Conservation (phyloP, 2,888 invertebrate species). For the Fragum fragum region DNA sequence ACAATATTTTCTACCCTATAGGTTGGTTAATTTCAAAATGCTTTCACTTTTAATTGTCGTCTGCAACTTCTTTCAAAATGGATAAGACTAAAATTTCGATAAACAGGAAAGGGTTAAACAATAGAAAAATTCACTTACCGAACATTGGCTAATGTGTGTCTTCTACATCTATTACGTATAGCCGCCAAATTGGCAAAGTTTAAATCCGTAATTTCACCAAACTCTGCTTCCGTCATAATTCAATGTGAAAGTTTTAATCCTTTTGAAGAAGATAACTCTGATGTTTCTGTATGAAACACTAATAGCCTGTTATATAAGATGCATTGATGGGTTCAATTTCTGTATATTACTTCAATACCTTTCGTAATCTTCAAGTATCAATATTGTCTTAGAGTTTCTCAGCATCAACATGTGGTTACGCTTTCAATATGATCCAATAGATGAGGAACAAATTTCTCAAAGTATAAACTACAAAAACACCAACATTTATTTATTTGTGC, state of each 20-base stretch:
- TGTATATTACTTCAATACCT: background rate
- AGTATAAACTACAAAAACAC: background rate
- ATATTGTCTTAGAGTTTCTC: background rate
- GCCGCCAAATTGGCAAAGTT: conserved; percentile 43
- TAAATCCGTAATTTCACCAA: conserved; percentile 50
- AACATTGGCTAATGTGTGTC: conserved; percentile 62
- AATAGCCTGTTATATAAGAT: background rate
- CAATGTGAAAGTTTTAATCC: conserved; percentile 1
- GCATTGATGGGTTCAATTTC: background rate
- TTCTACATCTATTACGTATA: conserved; percentile 43
- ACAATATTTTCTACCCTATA: no score
- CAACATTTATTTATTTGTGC: no score
- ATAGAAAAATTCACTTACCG: conserved; percentile 45
- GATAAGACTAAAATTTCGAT: no score
- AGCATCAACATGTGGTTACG: background rate
- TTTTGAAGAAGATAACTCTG: background rate
- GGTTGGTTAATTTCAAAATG: no score
- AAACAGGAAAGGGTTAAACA: no score
- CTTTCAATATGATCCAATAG: background rate
- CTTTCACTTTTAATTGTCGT: no score
- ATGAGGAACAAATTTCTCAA: background rate
- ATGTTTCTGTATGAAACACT: background rate
- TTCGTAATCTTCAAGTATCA: background rate
- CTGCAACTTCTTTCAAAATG: no score
- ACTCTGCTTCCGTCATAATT: conserved; percentile 52